Evolutionary conservation across 2,113 vertebrate genomes (phyloP), one percentile per base, ranked within the genome.

Genomic region (Melanocharis versteri): DNA sequence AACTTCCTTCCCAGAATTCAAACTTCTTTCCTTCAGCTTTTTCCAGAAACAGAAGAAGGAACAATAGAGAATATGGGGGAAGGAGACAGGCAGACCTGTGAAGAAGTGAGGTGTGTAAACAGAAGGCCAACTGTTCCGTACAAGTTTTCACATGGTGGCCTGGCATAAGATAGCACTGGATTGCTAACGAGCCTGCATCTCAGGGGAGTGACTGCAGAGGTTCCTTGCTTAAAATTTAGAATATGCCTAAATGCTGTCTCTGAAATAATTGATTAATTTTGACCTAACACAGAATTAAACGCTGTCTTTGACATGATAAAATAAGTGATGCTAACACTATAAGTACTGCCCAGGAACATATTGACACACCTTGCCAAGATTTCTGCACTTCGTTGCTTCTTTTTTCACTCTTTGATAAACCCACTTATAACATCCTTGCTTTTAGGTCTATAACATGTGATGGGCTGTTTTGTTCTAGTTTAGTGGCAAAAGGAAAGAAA

Each of bases 1-100:
- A 57, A 65, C 66, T 91, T 94, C 89, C 87, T 95, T 91, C 84
- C 73, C 87, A 64, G 69, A 91, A 94, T 96, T 95, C 89, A 87
- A 54, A 87, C 17, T 65, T 82, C 65, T 87, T 89, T 79, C 61
- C 78, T 89, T 83, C 75, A 80, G 78, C 39, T n/a, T 85, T 28
- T 84, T 72, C 78, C 87, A 94, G 61, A 64, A 91, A 45, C 50
- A 85, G 44, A 17, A 65, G 35, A 93, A 70, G 57, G 57, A 89
- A 94, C 78, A 95, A 82, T 44, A 87, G 65, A 75, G 39, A 68
- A 30, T 22, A 64, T 1, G 42, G 37, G 23, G 27, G 56, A 89
- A 89, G 76, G 51, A 94, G 51, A 73, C 56, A 54, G 40, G 64
- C 64, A 90, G 61, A 71, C 15, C 61, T 61, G 31, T 31, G 54